Evolutionary conservation across 2,797 vertebrate species (phyloP).

Genomic region (Orestias chungarensis): DNA sequence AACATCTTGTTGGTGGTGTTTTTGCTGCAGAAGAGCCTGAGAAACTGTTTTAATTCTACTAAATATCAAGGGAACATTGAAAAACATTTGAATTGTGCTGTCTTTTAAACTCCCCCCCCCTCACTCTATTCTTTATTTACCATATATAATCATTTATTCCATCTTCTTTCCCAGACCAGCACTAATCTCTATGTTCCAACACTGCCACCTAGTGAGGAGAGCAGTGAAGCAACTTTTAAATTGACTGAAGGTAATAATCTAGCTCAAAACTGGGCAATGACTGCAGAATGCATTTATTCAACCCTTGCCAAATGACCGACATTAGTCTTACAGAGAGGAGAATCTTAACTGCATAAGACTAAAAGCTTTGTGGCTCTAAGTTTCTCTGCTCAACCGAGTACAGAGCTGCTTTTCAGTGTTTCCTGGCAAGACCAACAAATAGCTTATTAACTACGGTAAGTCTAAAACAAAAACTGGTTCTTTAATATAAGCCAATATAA

Average conservation of each 20-base stretch:
- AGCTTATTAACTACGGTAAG: slow-evolving; percentile 57
- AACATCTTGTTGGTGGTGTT: neutral
- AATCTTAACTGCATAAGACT: slow-evolving; percentile 30
- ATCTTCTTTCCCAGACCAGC: neutral
- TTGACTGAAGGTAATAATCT: neutral
- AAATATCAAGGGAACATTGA: neutral
- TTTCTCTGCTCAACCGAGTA: slow-evolving; percentile 43
- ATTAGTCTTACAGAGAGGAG: slow-evolving; percentile 35
- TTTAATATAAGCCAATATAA: slow-evolving; percentile 47
- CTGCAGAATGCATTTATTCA: slow-evolving; percentile 44
- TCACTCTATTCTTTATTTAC: neutral
- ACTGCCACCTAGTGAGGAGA: slow-evolving; percentile 48
- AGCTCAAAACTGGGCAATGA: slow-evolving; percentile 12
- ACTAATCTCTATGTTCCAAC: neutral
- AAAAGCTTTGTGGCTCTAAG: slow-evolving; percentile 39
- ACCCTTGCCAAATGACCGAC: slow-evolving; percentile 37
- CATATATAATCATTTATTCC: neutral
- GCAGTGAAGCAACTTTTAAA: neutral
- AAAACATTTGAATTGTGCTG: neutral
- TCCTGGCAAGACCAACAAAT: slow-evolving; percentile 42
- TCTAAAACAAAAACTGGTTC: slow-evolving; percentile 57
- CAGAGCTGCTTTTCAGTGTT: slow-evolving; percentile 59
- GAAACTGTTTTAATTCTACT: neutral
- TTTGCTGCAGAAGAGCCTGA: neutral
- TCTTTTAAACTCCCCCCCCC: neutral